These are phyloP conservation scores for Trachurus trachurus DNA, from an alignment of 2,797 vertebrate genomes.

Conservation along the genomic window DNA sequence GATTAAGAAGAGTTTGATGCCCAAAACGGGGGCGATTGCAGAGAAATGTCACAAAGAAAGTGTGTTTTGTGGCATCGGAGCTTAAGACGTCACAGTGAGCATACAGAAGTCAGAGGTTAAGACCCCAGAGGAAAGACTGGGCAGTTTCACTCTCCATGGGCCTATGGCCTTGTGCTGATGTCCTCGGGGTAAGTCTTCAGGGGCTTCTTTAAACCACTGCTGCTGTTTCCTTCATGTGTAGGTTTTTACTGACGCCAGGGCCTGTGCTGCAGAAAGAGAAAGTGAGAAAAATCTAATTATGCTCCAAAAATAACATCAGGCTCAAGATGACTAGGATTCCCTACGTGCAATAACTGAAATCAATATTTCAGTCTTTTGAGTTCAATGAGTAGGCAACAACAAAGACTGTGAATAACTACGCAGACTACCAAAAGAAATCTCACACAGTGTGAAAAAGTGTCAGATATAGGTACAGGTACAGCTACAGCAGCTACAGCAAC, in stretches of 20 bases:
- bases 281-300: background rate
- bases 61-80: conserved; percentile 40
- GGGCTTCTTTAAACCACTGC: conserved; percentile 41
- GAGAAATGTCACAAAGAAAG: conserved; percentile 46
- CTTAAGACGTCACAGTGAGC: conserved; percentile 77
- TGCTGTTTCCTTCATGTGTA: conserved; percentile 80
- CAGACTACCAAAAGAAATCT: background rate
- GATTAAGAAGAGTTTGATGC: conserved; percentile 6
- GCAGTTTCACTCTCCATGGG: conserved; percentile 61
- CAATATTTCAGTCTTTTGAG: background rate
- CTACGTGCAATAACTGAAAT: background rate
- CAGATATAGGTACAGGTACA: background rate
- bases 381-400: background rate
- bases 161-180: conserved; percentile 67
- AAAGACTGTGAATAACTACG: background rate
- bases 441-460: background rate
- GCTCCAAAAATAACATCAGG: background rate
- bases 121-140: conserved; percentile 49
- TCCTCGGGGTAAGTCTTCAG: conserved; percentile 46
- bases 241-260: conserved; percentile 83
- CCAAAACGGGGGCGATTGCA: conserved; percentile 4
- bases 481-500: background rate
- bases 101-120: conserved; percentile 60
- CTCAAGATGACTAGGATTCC: background rate
- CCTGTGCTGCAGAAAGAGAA: conserved; percentile 76